A percentile compares a stretch with the other conserved stretches of the same genome.
Conservation (phyloP, 2,888 invertebrate genomes). For the Acrobeloides nanus region DNA sequence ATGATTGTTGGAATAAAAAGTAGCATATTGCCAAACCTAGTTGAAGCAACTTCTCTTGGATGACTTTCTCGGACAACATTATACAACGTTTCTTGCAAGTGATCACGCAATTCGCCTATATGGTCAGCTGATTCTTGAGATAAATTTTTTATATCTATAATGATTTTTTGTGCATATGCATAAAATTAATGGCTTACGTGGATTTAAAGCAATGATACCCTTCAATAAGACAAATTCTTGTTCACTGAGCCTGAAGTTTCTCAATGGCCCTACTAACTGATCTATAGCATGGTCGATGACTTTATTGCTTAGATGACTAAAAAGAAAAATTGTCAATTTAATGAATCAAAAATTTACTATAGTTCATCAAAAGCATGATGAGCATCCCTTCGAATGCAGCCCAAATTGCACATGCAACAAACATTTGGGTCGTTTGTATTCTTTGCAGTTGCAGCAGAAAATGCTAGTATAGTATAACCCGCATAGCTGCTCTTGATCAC, state of each 20-base stretch:
- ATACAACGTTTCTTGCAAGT: slow-evolving; percentile 40
- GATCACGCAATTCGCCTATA: slow-evolving; percentile 47
- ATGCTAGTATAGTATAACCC: too few relatives aligned
- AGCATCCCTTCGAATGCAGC: slow-evolving; percentile 41
- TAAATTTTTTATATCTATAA: slow-evolving; percentile 37
- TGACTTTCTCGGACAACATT: slow-evolving; percentile 50
- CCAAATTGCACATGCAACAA: slow-evolving; percentile 43
- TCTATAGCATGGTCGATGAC: slow-evolving; percentile 44
- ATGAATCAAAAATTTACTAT: too few relatives aligned
- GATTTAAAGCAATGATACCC: slow-evolving; percentile 48
- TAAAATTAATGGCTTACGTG: slow-evolving; percentile 30
- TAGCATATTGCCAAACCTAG: slow-evolving; percentile 50
- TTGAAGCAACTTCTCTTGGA: slow-evolving; percentile 51
- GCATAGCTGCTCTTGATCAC: too few relatives aligned
- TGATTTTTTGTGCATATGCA: too few relatives aligned
- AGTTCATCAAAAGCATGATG: too few relatives aligned
- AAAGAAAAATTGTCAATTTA: slow-evolving; percentile 16
- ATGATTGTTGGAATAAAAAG: slow-evolving; percentile 47
- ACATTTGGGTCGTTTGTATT: slow-evolving; percentile 34
- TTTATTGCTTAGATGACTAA: slow-evolving; percentile 47
- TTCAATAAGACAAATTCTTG: slow-evolving; percentile 48
- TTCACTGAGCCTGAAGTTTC: slow-evolving; percentile 45
- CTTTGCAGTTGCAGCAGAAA: slow-evolving; percentile 28
- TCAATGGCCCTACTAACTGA: slow-evolving; percentile 45
- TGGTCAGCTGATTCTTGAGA: slow-evolving; percentile 44